These are phyloP conservation scores for Mus caroli DNA, from an alignment of 2,797 vertebrate genomes.

Conservation along the genomic window DNA sequence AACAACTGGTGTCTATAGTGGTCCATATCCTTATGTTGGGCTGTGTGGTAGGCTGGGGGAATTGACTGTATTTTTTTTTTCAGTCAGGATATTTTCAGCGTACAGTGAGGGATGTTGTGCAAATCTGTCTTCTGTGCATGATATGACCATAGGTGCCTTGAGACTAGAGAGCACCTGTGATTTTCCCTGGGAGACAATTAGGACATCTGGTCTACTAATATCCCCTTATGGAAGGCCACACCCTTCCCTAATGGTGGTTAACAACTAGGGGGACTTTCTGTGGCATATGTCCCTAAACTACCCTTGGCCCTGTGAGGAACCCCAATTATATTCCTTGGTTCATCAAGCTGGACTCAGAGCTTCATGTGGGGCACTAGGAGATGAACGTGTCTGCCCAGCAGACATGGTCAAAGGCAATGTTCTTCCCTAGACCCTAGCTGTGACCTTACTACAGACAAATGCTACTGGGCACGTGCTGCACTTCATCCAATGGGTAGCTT, in stretches of 20 bases:
- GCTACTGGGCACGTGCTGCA: not conserved
- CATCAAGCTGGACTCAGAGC: not conserved
- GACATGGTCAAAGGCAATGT: not conserved
- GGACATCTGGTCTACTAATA: not conserved
- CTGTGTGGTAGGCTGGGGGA: not conserved
- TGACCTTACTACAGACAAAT: not conserved
- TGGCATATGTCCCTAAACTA: not conserved
- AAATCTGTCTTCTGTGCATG: not conserved
- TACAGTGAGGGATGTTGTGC: not conserved
- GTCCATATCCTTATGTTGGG: not conserved
- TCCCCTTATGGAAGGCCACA: not conserved
- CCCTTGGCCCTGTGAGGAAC: not conserved
- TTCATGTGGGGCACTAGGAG: constrained; percentile 71
- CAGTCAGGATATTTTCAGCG: not conserved
- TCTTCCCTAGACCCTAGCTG: constrained; percentile 27
- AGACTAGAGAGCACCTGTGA: not conserved
- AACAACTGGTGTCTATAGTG: not conserved
- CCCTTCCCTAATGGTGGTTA: not conserved
- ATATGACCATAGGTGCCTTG: not conserved
- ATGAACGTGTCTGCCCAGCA: constrained; percentile 24
- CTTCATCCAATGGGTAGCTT: not conserved
- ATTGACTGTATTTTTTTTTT: not conserved
- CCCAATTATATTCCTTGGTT: not conserved
- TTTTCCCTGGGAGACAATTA: not conserved
- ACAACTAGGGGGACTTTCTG: not conserved